Evolutionary conservation across 1,140 invertebrate species (phyloP), one percentile per base, ranked within the genome.

Genomic region (Apis dorsata): DNA sequence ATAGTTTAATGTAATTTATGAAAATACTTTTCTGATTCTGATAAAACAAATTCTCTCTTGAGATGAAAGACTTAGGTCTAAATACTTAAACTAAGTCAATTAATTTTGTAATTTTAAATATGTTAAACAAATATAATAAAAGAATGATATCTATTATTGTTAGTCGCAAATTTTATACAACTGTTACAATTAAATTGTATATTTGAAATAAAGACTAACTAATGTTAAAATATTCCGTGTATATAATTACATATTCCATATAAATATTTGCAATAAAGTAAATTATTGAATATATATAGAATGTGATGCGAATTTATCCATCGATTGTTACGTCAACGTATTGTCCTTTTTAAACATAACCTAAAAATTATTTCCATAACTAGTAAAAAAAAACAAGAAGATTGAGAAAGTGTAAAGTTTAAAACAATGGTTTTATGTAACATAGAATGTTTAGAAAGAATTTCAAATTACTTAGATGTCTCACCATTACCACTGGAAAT

Each of bases 391-490:
- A 79, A 44, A 71, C 12, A 57, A 60, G 49, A 55, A 9, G 21
- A 2, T 53, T 24, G 17, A 17, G 3, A 17, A 68, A 60, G 34
- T 53, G 55, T 21, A 28, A 57, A 51, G 11, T 49, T 51, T n/a
- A n/a, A 34, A 69, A 92, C 72, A 81, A 94, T 94, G 93, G 91
- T 92, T 76, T 75, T 94, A 11, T 93, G 93, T 73, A 90, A 89
- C 76, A 77, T 91, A 0, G 89, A 93, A 79, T 93, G 92, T 66
- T 76, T 93, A 15, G 72, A 92, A 68, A 92, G 83, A 78, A 91
- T 94, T 81, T 91, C 91, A 10, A 80, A 91, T 76, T 94, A 92
- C 80, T 81, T 94, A 4, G 90, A 92, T 19, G 81, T 93, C 55
- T 79, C 90, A 0, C 74, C 83, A 21, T 87, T 86, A 53, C 92